Percentiles rank a stretch among this genome's conserved stretches.
Conservation (phyloP, 2,113 vertebrate genomes). For the Pampusana beccarii region DNA sequence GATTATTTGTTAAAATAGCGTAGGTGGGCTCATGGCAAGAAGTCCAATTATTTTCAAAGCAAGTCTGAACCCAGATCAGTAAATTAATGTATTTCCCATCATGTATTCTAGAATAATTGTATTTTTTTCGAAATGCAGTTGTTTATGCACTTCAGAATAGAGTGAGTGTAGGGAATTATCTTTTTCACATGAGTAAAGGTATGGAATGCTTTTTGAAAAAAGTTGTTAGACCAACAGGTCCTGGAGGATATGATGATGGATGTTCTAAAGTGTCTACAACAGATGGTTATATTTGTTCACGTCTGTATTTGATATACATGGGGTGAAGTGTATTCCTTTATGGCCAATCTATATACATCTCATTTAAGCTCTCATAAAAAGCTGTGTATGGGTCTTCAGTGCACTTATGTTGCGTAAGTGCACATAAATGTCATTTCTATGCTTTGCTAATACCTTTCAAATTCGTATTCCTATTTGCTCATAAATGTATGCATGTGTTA, state of each 20-base stretch:
- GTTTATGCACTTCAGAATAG: background rate
- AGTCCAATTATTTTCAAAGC: background rate
- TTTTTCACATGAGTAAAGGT: background rate
- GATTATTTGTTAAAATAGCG: background rate
- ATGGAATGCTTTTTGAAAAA: background rate
- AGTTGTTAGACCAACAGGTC: background rate
- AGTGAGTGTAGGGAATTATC: fast-evolving
- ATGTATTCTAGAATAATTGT: background rate
- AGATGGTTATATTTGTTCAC: background rate
- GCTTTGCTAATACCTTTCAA: background rate
- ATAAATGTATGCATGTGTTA: background rate
- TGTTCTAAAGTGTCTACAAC: background rate
- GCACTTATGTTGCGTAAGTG: background rate
- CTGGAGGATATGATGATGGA: background rate
- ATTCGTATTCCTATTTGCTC: background rate
- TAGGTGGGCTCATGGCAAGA: background rate
- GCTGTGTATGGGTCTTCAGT: background rate
- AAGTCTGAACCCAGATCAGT: background rate
- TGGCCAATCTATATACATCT: background rate
- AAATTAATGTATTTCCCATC: background rate
- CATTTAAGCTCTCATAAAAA: background rate
- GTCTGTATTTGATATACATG: background rate
- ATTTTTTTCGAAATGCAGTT: background rate
- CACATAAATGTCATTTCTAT: background rate
- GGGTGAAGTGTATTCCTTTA: background rate